Base-by-base conservation (phyloP, 2,888 invertebrate genomes). In the Dynastes hyllus region DNA sequence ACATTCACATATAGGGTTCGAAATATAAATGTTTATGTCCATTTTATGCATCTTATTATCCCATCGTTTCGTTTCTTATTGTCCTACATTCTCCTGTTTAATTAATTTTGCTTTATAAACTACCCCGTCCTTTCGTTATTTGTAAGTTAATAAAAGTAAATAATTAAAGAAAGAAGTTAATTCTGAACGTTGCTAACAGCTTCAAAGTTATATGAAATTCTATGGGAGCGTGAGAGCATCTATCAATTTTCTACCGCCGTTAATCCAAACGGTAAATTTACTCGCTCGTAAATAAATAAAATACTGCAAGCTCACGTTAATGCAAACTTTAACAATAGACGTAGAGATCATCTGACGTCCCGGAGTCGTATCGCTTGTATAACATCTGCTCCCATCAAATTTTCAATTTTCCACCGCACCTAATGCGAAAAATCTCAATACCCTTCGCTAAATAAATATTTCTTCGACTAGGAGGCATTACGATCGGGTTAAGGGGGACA, bases 401-500 rank as follows among this genome's bases (percentile, higher is more conserved):
- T 32, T 76, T 76, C 76, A 76, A 76, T 70, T 22, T 67, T 40
- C 73, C 22, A 40, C 58, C 29, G 22, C 58, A 29, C 22, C 32
- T 37, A 73, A 58, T 73, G 40, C 58, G 40, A 58, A 71, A 73
- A 58, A 58, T 58, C 53, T 67, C 53, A 37, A 55, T 53, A 37
- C 29, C 50, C 58, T 13, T 27, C 22, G 16, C 40, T 73, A 73
- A 73, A 73, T 73, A 73, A 73, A 73, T 73, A 73, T 73, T 73
- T 73, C 71, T 71, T 50, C 78, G 29, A 58, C 61, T 63, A 50
- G 37, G 51, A 63, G 55, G 77, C 29, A 76, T 63, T 45, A 73
- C 40, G 73, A 58, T 73, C 58, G 53, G 55, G 66, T 75, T 69
- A 55, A 65, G 53, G 71, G 65, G 5, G 75, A 81, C 77, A 79